phyloP scores from a whole-genome alignment of 2,797 vertebrate genomes.

The Thunnus albacares region DNA sequence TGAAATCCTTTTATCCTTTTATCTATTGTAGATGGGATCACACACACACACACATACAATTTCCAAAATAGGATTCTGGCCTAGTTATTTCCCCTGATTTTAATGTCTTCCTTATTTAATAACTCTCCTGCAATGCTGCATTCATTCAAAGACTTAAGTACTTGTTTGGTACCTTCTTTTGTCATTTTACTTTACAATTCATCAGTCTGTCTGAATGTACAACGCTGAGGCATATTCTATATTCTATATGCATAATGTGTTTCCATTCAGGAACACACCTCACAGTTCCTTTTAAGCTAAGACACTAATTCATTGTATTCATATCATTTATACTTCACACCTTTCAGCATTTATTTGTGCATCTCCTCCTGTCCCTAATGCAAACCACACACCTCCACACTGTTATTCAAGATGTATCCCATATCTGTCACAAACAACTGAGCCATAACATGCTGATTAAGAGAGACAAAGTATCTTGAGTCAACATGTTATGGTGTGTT shows the following conservation, averaged over 20 bases:
- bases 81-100: slow-evolving; percentile 33
- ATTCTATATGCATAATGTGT: slow-evolving; percentile 25
- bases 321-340: slow-evolving; percentile 30
- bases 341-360: slow-evolving; percentile 38
- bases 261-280: slow-evolving; percentile 32
- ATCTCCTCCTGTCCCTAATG: slow-evolving; percentile 18
- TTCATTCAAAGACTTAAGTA: slow-evolving; percentile 34
- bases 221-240: slow-evolving; percentile 8
- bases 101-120: background rate
- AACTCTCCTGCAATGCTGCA: slow-evolving; percentile 4
- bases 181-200: slow-evolving; percentile 4
- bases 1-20: slow-evolving; percentile 35
- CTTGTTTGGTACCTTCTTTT: slow-evolving; percentile 14
- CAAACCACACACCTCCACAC: slow-evolving; percentile 24
- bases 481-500: background rate
- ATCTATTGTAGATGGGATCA: slow-evolving; percentile 8
- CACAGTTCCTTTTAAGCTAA: slow-evolving; percentile 31
- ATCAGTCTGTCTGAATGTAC: background rate
- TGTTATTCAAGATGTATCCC: slow-evolving; percentile 27
- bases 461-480: slow-evolving; percentile 8
- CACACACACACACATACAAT: slow-evolving; percentile 22
- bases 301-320: slow-evolving; percentile 44
- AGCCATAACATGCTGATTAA: slow-evolving; percentile 11
- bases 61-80: slow-evolving; percentile 51
- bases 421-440: slow-evolving; percentile 17